Percentiles rank a stretch among this genome's conserved stretches.
These are phyloP conservation scores for Phrynocephalus vlangalii DNA, from an alignment of 2,797 vertebrate genomes.

Conservation along the genomic window DNA sequence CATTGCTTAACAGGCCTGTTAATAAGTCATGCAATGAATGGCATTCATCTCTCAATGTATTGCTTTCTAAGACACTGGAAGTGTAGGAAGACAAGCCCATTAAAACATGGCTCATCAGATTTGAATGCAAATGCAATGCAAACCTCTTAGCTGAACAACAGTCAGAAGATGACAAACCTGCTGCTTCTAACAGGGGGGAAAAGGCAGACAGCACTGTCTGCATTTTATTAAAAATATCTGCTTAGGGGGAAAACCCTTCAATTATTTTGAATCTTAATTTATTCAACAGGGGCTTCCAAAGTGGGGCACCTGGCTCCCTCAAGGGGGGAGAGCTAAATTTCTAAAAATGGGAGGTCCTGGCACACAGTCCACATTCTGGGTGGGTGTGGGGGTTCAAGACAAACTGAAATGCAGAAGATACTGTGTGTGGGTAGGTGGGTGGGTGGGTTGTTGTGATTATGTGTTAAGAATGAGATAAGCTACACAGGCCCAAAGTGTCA, in stretches of 20 bases:
- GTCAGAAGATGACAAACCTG: slow-evolving; percentile 38
- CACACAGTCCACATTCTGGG: neutral
- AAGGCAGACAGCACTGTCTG: neutral
- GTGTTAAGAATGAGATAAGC: neutral
- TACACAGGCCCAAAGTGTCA: neutral
- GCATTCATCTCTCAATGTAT: slow-evolving; percentile 57
- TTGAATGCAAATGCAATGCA: slow-evolving; percentile 30
- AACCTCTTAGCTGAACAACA: slow-evolving; percentile 33
- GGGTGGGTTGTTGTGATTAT: too few relatives aligned
- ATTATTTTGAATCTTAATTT: slow-evolving; percentile 37
- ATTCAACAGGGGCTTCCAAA: slow-evolving; percentile 53
- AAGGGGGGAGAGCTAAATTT: slow-evolving; percentile 34
- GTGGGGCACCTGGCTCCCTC: slow-evolving; percentile 30
- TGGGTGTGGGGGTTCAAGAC: neutral
- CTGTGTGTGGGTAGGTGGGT: too few relatives aligned
- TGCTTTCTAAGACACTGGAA: slow-evolving; percentile 58
- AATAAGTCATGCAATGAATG: slow-evolving; percentile 59
- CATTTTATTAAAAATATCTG: slow-evolving; percentile 20
- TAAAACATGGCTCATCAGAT: slow-evolving; percentile 66
- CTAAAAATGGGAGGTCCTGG: slow-evolving; percentile 43
- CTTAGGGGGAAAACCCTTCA: neutral
- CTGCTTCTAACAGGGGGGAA: slow-evolving; percentile 41
- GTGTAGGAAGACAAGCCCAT: slow-evolving; percentile 45
- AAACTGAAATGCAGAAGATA: neutral
- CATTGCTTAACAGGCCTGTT: slow-evolving; percentile 59